Evolutionary conservation across 1,140 invertebrate species (phyloP).

Genomic region (Bombus difficillimus): DNA sequence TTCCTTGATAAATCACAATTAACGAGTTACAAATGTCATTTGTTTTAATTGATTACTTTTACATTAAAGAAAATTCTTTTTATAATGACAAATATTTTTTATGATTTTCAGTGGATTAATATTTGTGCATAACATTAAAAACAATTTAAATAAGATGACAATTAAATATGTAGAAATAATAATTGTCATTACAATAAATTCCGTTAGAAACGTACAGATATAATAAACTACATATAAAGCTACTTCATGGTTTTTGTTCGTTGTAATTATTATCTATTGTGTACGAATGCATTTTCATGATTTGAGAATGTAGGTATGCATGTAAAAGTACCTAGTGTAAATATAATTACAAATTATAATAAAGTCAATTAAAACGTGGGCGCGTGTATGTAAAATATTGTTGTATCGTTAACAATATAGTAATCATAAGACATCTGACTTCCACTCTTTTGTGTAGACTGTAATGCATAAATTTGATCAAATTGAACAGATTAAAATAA

Average conservation of each 20-base stretch:
- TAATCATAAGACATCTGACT: slow-evolving; percentile 35
- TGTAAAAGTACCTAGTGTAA: slow-evolving; percentile 55
- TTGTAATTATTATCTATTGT: slow-evolving; percentile 24
- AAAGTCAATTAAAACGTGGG: slow-evolving; percentile 26
- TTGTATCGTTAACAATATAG: slow-evolving; percentile 31
- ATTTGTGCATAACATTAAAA: not conserved
- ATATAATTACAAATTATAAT: slow-evolving; percentile 46
- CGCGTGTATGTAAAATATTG: slow-evolving; percentile 35
- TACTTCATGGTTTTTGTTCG: slow-evolving; percentile 9
- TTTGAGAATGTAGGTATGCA: slow-evolving; percentile 51
- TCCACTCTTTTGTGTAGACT: slow-evolving; percentile 5
- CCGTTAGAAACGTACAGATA: slow-evolving; percentile 11
- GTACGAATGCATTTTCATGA: slow-evolving; percentile 21
- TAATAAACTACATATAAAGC: slow-evolving; percentile 33
- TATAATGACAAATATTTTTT: not conserved
- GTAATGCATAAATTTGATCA: slow-evolving; percentile 46
- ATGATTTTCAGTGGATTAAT: not conserved
- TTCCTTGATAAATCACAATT: slow-evolving; percentile 7
- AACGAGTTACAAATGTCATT: not conserved
- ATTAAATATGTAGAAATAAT: slow-evolving; percentile 22
- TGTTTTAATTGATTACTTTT: not conserved
- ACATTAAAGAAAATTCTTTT: not conserved
- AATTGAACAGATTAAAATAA: slow-evolving; percentile 43
- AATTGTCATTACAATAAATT: not conserved
- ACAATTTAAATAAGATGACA: not conserved